Evolutionary conservation across 2,888 invertebrate genomes (phyloP).

Genomic region (Camponotus fellah): DNA sequence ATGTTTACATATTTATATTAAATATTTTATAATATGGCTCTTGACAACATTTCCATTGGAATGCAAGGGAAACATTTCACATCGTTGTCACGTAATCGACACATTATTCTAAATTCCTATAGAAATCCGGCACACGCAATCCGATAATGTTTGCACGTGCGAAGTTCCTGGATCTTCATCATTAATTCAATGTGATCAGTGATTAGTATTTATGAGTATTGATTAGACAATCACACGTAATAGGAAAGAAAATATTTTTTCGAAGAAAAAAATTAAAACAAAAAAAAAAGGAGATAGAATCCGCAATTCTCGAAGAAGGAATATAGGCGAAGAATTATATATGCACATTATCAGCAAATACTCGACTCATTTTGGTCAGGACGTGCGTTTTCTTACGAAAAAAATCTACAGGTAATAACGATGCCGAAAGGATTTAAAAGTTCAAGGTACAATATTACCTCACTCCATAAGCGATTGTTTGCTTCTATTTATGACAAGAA

Average conservation of each 20-base stretch:
- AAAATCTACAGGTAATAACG: not conserved
- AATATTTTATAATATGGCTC: not conserved
- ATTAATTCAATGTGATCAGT: not conserved
- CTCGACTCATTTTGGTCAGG: not conserved
- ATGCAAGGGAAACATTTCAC: conserved; percentile 21
- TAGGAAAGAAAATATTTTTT: conserved; percentile 29
- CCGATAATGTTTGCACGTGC: conserved; percentile 14
- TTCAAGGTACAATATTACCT: no score
- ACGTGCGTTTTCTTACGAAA: not conserved
- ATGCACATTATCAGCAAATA: not conserved
- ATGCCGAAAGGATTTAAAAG: no score
- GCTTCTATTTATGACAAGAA: no score
- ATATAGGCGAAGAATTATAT: not conserved
- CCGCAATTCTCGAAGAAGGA: not conserved
- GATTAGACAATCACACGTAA: not conserved
- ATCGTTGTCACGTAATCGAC: conserved; percentile 47
- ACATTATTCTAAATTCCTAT: conserved; percentile 41
- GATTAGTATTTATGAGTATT: conserved; percentile 16
- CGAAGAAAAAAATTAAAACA: not conserved
- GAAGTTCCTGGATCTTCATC: conserved; percentile 15
- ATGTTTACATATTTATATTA: not conserved
- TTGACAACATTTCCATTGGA: not conserved
- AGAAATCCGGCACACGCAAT: conserved; percentile 47
- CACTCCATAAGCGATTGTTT: no score
- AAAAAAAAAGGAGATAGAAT: not conserved